Evolutionary conservation across 2,888 invertebrate species (phyloP), one percentile per base, ranked within the genome.

Genomic region (Sinohyriopsis cumingii): DNA sequence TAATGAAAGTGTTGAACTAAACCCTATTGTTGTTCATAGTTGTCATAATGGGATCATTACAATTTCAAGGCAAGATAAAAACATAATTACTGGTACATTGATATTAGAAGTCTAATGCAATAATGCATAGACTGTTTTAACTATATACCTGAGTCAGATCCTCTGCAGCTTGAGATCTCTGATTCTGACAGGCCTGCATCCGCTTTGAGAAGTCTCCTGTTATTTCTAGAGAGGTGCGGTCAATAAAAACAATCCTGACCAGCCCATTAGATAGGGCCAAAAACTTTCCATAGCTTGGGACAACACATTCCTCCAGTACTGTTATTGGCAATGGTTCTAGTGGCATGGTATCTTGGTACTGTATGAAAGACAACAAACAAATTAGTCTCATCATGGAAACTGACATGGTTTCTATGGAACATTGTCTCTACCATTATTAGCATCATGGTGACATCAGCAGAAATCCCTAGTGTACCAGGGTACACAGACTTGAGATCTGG

Each of bases 141-240:
- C 45, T 45, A 9, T 45, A 15, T 45, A 45, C 45, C 45, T 45
- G 45, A 45, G 45, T 45, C 15, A 45, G 45, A 45, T 45, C 45
- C 45, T 45, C 45, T 45, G 45, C 45, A 45, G 45, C 45, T 15
- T 45, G 53, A 54, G 69, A 61, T 69, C 80, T 80, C 56, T 83
- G 84, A 15, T 80, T 65, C 55, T 79, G 54, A 68, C 82, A 82
- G 25, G 65, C 71, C 3, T 73, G 66, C 3, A 80, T 66, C 33
- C 84, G 73, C n/a, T 60, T 67, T 9, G 84, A 80, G 69, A 86
- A 84, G 73, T 85, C 84, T 63, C 80, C 81, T 22, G 79, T 73
- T 85, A 86, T 85, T 57, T 89, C 87, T 4, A 89, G 74, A 24
- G 83, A 78, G 18, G 86, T 86, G 12, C 89, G 68, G 73, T 89